Evolutionary conservation across 2,113 vertebrate genomes (phyloP).

Genomic region (Spheniscus mendiculus): DNA sequence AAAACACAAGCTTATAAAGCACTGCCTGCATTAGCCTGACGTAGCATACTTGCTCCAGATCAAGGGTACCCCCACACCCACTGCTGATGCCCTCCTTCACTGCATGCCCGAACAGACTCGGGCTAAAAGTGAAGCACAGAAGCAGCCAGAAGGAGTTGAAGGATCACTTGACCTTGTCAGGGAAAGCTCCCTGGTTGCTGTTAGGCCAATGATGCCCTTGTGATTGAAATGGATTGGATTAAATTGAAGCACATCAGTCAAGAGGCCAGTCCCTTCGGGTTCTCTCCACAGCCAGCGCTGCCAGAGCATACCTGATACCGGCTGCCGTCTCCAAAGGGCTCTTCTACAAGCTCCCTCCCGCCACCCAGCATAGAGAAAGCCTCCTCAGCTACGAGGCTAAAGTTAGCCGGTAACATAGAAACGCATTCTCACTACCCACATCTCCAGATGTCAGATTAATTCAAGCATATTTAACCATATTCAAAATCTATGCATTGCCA

Average conservation of each 20-base stretch:
- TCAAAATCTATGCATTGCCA: background rate
- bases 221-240: background rate
- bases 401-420: conserved; percentile 60
- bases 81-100: background rate
- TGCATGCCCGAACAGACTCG: background rate
- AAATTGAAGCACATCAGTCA: background rate
- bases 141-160: background rate
- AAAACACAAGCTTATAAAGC: background rate
- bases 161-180: background rate
- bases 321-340: background rate
- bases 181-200: background rate
- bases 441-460: conserved; percentile 57
- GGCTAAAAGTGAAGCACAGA: background rate
- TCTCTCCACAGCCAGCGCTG: background rate
- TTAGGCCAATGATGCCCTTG: background rate
- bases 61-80: background rate
- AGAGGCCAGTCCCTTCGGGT: background rate
- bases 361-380: background rate
- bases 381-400: conserved; percentile 28
- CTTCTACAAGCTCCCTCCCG: background rate
- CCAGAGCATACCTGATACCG: background rate
- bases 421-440: conserved; percentile 60
- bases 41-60: background rate
- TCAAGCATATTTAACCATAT: background rate
- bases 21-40: background rate